Evolutionary conservation across 2,888 invertebrate species (phyloP).

Genomic region (Acronicta alni): DNA sequence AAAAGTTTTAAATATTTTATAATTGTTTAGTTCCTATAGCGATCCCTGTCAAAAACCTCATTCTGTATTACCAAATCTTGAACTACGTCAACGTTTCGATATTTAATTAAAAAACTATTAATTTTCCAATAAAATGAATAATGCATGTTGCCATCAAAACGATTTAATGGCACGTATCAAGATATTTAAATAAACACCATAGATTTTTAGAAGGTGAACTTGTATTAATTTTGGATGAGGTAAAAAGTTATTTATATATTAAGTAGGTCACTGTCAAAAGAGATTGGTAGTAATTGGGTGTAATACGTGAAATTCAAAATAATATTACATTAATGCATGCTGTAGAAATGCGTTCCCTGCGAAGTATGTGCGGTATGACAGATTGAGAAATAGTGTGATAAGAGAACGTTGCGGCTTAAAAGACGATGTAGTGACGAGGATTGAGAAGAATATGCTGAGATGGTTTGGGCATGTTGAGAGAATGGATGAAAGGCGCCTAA

Average conservation of each 20-base stretch:
- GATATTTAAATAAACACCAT: constrained; percentile 8
- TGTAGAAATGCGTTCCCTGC: no score
- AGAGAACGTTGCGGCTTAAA: no score
- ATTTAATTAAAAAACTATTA: not conserved
- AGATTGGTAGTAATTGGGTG: constrained; percentile 12
- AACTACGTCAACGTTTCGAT: not conserved
- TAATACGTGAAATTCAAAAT: not conserved
- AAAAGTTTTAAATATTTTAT: no score
- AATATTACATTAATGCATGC: not conserved
- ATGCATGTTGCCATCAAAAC: constrained; percentile 5
- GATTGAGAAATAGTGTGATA: no score
- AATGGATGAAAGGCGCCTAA: no score
- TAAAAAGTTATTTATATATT: constrained; percentile 20
- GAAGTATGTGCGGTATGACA: no score
- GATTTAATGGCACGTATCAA: not conserved
- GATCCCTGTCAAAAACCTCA: no score
- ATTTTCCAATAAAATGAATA: constrained; percentile 1
- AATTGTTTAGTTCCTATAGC: no score
- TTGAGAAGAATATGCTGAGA: no score
- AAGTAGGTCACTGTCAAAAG: constrained; percentile 29
- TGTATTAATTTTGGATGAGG: constrained; percentile 11
- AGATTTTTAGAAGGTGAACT: constrained; percentile 15
- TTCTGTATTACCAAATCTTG: no score
- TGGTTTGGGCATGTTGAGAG: no score
- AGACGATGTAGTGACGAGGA: no score